phyloP scores from a whole-genome alignment of 2,113 vertebrate species.

The Zingel zingel region DNA sequence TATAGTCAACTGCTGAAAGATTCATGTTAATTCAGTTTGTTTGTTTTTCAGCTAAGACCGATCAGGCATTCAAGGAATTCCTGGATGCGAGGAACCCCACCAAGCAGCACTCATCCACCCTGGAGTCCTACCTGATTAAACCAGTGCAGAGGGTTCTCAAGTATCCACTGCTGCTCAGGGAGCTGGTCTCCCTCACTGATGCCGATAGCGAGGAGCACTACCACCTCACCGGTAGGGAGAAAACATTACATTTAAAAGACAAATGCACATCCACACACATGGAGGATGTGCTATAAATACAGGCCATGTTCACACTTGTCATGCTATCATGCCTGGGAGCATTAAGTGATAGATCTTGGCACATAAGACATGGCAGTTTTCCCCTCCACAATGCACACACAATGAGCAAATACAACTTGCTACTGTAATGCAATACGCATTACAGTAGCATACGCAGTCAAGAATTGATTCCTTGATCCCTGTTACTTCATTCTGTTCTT shows the following conservation, averaged over 20 bases:
- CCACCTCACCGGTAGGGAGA: slow-evolving; percentile 90
- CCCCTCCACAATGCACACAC: background rate
- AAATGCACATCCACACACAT: background rate
- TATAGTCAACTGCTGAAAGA: background rate
- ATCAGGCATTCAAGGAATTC: slow-evolving; percentile 94
- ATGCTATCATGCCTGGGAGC: background rate
- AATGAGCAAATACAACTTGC: slow-evolving; percentile 14
- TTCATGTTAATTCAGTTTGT: slow-evolving; percentile 12
- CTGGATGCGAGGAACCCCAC: slow-evolving; percentile 94
- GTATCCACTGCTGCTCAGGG: slow-evolving; percentile 95
- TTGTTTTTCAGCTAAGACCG: slow-evolving; percentile 89
- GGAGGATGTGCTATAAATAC: slow-evolving; percentile 9
- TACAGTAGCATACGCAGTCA: background rate
- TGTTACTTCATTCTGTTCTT: background rate
- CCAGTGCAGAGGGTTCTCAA: slow-evolving; percentile 98
- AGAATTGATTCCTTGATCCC: slow-evolving; percentile 2
- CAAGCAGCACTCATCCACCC: slow-evolving; percentile 96
- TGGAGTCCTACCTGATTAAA: slow-evolving; percentile 98
- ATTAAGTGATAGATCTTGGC: background rate
- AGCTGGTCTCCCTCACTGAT: slow-evolving; percentile 96
- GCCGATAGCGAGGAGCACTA: slow-evolving; percentile 96
- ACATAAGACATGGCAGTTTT: background rate
- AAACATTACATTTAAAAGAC: background rate
- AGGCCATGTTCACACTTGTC: slow-evolving; percentile 11
- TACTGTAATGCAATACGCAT: slow-evolving; percentile 20